Conservation (phyloP, 2,888 invertebrate species). For the Parnassius mnemosyne region DNA sequence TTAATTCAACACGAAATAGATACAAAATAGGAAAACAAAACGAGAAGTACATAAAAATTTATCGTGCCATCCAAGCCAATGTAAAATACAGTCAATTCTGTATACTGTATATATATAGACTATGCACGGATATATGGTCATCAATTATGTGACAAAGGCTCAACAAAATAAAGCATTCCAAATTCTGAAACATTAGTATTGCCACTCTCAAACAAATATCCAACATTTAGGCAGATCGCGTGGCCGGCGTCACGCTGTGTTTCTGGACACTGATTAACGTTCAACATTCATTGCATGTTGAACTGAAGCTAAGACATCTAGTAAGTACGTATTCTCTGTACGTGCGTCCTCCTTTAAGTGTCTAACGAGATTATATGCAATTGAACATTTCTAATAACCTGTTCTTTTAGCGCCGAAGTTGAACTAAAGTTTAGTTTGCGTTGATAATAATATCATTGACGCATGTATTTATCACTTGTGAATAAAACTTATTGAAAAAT, state of each 20-base stretch:
- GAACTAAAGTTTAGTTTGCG: background rate
- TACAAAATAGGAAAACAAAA: too few species aligned
- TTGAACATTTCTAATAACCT: conserved; percentile 2
- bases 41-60: too few species aligned
- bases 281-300: conserved; percentile 20
- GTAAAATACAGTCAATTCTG: too few species aligned
- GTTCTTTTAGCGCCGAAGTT: conserved; percentile 2
- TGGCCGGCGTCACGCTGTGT: conserved; percentile 25
- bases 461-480: too few species aligned
- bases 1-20: too few species aligned
- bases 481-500: too few species aligned
- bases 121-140: background rate
- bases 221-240: conserved; percentile 26
- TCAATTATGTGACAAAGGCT: conserved; percentile 1
- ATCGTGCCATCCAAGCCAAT: too few species aligned
- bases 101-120: background rate
- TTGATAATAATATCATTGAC: too few species aligned
- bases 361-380: conserved; percentile 9
- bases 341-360: conserved; percentile 16
- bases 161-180: conserved; percentile 17
- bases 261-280: conserved; percentile 21
- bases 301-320: conserved; percentile 23
- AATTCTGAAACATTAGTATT: conserved; percentile 23
- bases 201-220: conserved; percentile 25
- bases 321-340: conserved; percentile 13